phyloP scores from a whole-genome alignment of 92 coral and sea anemone genomes.

The Palythoa caribaeorum region DNA sequence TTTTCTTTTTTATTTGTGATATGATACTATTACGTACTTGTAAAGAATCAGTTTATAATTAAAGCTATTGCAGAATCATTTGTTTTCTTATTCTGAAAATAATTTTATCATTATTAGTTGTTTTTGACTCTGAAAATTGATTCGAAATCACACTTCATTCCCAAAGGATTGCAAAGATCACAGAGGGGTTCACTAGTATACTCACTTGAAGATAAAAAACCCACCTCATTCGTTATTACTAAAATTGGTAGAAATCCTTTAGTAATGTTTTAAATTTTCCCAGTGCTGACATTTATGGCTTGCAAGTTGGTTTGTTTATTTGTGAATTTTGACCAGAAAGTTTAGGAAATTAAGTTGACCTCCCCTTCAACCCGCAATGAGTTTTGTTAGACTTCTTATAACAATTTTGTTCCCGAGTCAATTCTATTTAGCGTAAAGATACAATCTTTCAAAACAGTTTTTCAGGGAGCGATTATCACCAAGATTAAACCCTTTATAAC shows the following conservation, averaged over 20 bases:
- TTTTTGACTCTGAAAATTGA: no score
- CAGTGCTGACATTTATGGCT: neutral
- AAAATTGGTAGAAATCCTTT: neutral
- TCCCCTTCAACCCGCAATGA: neutral
- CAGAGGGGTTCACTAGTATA: no score
- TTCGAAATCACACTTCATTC: no score
- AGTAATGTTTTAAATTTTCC: neutral
- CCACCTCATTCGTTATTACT: no score
- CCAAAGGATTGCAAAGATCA: no score
- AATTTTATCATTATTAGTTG: no score
- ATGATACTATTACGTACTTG: no score
- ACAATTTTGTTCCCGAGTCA: neutral
- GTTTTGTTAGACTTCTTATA: neutral
- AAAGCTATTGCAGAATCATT: no score
- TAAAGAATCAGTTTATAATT: no score
- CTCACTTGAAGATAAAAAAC: no score
- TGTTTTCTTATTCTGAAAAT: no score
- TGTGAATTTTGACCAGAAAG: neutral
- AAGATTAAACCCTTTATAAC: conserved; percentile 6
- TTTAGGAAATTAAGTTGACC: neutral
- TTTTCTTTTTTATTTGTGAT: no score
- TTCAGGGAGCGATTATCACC: conserved; percentile 1
- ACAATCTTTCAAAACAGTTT: conserved; percentile 22
- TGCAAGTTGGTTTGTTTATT: neutral
- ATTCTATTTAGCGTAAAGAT: neutral